Evolutionary conservation across 2,797 vertebrate species (phyloP).

Genomic region (Avahi laniger): DNA sequence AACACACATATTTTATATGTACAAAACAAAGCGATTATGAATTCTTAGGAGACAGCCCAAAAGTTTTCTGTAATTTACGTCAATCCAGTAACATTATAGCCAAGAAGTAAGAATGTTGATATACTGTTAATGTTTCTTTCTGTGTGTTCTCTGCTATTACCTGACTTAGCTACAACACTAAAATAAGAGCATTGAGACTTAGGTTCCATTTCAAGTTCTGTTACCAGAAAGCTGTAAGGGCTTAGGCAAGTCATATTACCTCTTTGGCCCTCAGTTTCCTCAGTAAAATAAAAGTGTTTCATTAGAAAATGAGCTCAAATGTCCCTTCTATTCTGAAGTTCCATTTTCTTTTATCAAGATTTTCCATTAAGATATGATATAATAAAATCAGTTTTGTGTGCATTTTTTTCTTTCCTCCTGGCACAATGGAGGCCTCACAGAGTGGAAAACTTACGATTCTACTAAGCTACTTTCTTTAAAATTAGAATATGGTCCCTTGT

Average conservation of each 20-base stretch:
- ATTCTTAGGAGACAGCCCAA: neutral
- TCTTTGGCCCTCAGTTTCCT: neutral
- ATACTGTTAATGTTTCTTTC: neutral
- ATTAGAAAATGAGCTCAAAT: neutral
- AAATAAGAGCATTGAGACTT: neutral
- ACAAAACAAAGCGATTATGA: neutral
- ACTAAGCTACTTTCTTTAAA: neutral
- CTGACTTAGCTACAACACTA: neutral
- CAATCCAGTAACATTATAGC: neutral
- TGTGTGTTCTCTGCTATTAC: neutral
- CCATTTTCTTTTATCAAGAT: constrained; percentile 12
- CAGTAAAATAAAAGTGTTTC: neutral
- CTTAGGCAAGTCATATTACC: neutral
- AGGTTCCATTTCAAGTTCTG: neutral
- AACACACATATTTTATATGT: neutral
- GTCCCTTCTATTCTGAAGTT: neutral
- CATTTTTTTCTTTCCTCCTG: neutral
- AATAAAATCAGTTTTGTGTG: neutral
- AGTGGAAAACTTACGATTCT: neutral
- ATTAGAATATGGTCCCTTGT: neutral
- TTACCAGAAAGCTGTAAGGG: neutral
- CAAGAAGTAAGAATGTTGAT: constrained; percentile 21
- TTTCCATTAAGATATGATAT: neutral
- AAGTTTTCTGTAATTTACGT: constrained; percentile 5
- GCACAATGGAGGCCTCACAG: neutral